Conservation (phyloP, 2,888 invertebrate species). For the Xanthorhoe designata region DNA sequence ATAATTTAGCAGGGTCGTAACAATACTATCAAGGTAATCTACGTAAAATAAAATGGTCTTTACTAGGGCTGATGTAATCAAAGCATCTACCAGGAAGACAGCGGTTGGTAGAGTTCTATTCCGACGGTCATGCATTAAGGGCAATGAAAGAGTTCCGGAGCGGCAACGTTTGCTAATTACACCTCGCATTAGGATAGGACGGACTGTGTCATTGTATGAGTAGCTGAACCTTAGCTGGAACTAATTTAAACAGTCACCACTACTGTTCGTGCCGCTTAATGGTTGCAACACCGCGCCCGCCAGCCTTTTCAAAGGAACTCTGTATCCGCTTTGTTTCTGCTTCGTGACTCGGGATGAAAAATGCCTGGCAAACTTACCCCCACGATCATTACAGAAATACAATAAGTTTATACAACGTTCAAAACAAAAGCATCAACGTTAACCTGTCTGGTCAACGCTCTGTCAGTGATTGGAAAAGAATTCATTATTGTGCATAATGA, state of each 20-base stretch:
- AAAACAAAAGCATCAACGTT: constrained; percentile 26
- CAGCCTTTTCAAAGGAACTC: constrained; percentile 27
- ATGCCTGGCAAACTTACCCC: constrained; percentile 19
- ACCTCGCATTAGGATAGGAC: constrained; percentile 63
- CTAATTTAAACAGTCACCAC: constrained; percentile 57
- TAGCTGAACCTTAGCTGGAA: constrained; percentile 56
- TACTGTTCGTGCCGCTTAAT: constrained; percentile 37
- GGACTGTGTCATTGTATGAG: constrained; percentile 57
- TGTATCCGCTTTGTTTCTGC: constrained; percentile 27
- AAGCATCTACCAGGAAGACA: constrained; percentile 20
- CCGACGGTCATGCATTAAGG: constrained; percentile 57
- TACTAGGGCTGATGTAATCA: background rate
- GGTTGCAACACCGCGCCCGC: constrained; percentile 46
- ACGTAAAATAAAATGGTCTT: background rate
- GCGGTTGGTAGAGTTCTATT: constrained; percentile 44
- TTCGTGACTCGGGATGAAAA: constrained; percentile 31
- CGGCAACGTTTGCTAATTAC: constrained; percentile 70
- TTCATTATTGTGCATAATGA: constrained; percentile 36
- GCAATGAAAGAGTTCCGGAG: constrained; percentile 69
- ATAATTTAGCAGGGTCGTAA: no score
- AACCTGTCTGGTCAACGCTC: constrained; percentile 31
- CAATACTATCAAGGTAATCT: no score
- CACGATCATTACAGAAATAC: constrained; percentile 18
- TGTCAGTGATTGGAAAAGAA: constrained; percentile 25
- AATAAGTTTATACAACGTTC: constrained; percentile 23